A percentile compares a stretch with the other conserved stretches of the same genome.
phyloP scores from a whole-genome alignment of 2,797 vertebrate species.

The Zenarchopterus dispar region DNA sequence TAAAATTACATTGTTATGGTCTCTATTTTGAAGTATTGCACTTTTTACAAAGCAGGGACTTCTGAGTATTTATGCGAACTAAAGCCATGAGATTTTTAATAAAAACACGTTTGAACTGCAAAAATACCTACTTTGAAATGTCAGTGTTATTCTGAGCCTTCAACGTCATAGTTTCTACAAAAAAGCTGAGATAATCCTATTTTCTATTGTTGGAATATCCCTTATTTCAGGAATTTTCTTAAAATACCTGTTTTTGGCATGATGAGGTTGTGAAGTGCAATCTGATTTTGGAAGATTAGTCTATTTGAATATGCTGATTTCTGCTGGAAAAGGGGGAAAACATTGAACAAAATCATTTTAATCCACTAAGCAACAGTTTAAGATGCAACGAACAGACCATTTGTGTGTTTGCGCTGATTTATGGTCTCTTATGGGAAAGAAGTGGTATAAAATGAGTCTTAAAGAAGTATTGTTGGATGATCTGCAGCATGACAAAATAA shows the following conservation, averaged over 20 bases:
- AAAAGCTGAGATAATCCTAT: background rate
- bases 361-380: background rate
- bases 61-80: background rate
- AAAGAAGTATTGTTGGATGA: no score
- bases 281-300: background rate
- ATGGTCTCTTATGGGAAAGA: background rate
- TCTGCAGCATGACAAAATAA: no score
- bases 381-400: background rate
- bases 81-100: background rate
- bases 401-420: background rate
- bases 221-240: background rate
- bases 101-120: background rate
- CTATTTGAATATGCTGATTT: constrained; percentile 4
- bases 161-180: constrained; percentile 6
- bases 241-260: background rate
- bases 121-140: background rate
- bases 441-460: no score
- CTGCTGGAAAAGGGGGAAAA: background rate
- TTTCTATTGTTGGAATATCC: constrained; percentile 1
- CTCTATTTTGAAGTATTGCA: no score
- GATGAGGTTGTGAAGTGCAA: background rate
- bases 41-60: no score
- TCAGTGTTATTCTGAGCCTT: background rate
- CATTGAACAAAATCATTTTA: background rate
- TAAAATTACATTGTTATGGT: no score